These are phyloP conservation scores for Pyrgilauda ruficollis DNA, from an alignment of 2,113 vertebrate species.

Conservation along the genomic window DNA sequence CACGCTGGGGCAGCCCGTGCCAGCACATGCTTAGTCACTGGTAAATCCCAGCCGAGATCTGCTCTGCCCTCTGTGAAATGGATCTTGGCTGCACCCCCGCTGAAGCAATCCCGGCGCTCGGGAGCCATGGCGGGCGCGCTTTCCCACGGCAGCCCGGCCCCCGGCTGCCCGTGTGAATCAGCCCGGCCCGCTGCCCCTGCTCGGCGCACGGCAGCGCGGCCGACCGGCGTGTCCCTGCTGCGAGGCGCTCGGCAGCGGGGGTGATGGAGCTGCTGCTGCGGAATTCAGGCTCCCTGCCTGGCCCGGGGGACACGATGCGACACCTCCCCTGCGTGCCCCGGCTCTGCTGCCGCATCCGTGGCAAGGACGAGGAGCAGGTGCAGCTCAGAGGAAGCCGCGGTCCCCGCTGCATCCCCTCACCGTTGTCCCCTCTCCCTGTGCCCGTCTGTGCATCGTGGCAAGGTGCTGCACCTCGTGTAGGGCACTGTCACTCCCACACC, in stretches of 20 bases:
- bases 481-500: fast-evolving
- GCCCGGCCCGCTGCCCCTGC: not conserved
- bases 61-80: slow-evolving; percentile 57
- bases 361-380: not conserved
- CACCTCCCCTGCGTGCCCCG: not conserved
- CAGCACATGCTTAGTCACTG: slow-evolving; percentile 74
- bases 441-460: fast-evolving
- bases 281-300: fast-evolving
- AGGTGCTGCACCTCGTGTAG: not conserved
- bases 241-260: not conserved
- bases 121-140: slow-evolving; percentile 58
- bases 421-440: not conserved
- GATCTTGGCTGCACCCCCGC: slow-evolving; percentile 66
- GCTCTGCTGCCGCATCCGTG: fast-evolving
- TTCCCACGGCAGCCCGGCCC: slow-evolving; percentile 72
- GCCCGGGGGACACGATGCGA: not conserved
- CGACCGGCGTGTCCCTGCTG: fast-evolving
- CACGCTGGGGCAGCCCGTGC: slow-evolving; percentile 64
- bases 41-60: slow-evolving; percentile 59
- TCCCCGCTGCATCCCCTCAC: too few relatives aligned
- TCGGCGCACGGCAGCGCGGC: not conserved
- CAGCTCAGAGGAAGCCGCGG: fast-evolving
- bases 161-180: slow-evolving; percentile 5
- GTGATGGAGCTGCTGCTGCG: fast-evolving
- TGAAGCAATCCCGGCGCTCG: slow-evolving; percentile 67